Base-by-base conservation (phyloP, 2,888 invertebrate species). In the Standfussiana lucernea region DNA sequence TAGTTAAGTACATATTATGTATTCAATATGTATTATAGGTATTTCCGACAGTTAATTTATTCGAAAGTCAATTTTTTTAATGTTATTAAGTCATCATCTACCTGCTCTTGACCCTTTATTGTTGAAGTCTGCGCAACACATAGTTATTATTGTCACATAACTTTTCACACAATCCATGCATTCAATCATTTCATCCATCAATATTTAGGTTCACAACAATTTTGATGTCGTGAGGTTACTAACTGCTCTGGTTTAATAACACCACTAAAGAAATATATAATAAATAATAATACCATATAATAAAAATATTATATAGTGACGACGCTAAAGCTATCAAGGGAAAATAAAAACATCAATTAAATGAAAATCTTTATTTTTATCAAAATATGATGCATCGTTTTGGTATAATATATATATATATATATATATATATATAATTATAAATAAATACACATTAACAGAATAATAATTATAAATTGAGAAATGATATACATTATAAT, bases 391-490 rank as follows among this genome's bases (percentile, higher is more conserved):
- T 77, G 77, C 67, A 82, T 72, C 28, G 62, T 56, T 76, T 56
- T 21, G 24, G 24, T 69, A 47, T n/a, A n/a, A n/a, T n/a, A n/a
- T n/a, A n/a, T n/a, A n/a, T n/a, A n/a, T n/a, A n/a, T n/a, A n/a
- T n/a, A n/a, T n/a, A n/a, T n/a, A n/a, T n/a, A n/a, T n/a, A n/a
- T n/a, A n/a, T n/a, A 59, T 18, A 15, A 0, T 32, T n/a, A 62
- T 8, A 5, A 79, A 83, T 79, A 83, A 72, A 81, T 77, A 86
- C 45, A 79, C 74, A 82, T n/a, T 72, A 35, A 69, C 59, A 72
- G 68, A 50, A 74, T 47, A 15, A 42, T 8, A 15, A 42, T 50
- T 50, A 6, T 7, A n/a, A 15, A 56, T 61, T 40, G 10, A 37
- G 1, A 35, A 32, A 72, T 37, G 59, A 45, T 65, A 50, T 53